These are phyloP conservation scores for Graphium colonna DNA, from an alignment of 2,888 invertebrate genomes.

Conservation along the genomic window DNA sequence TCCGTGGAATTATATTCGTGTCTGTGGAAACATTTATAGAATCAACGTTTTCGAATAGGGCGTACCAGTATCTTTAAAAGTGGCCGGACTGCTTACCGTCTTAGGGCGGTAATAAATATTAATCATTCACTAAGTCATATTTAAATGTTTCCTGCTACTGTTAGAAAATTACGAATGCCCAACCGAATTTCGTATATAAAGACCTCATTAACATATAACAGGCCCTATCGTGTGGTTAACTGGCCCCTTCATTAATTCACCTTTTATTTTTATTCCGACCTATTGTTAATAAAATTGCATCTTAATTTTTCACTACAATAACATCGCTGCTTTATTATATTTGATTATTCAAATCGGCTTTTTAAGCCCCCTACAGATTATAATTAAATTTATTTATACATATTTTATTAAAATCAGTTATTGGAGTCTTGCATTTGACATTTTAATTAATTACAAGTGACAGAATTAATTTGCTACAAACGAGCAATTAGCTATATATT, in stretches of 20 bases:
- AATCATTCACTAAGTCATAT: slow-evolving; percentile 65
- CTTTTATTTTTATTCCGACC: slow-evolving; percentile 21
- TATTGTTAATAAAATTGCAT: slow-evolving; percentile 30
- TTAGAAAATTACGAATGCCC: slow-evolving; percentile 52
- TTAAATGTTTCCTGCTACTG: slow-evolving; percentile 73
- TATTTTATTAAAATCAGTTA: too few species aligned
- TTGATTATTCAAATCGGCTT: slow-evolving; percentile 15
- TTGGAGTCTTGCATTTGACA: too few species aligned
- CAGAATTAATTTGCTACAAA: too few species aligned
- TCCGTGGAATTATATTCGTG: too few species aligned
- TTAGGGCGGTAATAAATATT: slow-evolving; percentile 64
- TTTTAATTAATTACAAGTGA: too few species aligned
- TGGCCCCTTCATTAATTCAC: slow-evolving; percentile 27
- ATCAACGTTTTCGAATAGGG: slow-evolving; percentile 40
- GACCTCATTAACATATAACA: slow-evolving; percentile 65
- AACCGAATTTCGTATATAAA: slow-evolving; percentile 57
- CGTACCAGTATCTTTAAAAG: slow-evolving; percentile 33
- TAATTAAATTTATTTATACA: neutral
- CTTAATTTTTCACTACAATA: slow-evolving; percentile 20
- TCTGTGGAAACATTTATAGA: slow-evolving; percentile 48
- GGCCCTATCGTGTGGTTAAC: slow-evolving; percentile 45
- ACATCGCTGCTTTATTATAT: slow-evolving; percentile 8
- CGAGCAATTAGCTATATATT: too few species aligned
- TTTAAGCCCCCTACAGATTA: neutral
- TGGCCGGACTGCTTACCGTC: slow-evolving; percentile 36